These are phyloP conservation scores for Drosophila lacertosa DNA, from an alignment of 1,140 invertebrate species.

Conservation along the genomic window DNA sequence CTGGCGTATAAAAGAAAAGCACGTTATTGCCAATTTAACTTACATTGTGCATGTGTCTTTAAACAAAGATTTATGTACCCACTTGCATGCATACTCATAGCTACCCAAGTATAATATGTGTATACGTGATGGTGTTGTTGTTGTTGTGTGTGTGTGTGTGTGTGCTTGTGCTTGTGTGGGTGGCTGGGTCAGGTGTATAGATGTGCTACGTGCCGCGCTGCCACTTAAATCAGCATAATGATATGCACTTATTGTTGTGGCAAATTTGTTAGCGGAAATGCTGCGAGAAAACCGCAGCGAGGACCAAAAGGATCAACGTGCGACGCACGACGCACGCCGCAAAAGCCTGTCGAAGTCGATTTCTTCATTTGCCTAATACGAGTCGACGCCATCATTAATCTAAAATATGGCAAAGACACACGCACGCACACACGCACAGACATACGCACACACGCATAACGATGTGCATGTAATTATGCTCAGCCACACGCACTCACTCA, in stretches of 20 bases:
- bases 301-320: slow-evolving; percentile 1
- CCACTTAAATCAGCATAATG: slow-evolving; percentile 81
- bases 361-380: slow-evolving; percentile 81
- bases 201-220: slow-evolving; percentile 45
- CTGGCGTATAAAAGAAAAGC: slow-evolving; percentile 76
- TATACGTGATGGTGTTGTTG: not conserved
- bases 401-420: slow-evolving; percentile 75
- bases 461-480: slow-evolving; percentile 77
- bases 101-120: slow-evolving; percentile 14
- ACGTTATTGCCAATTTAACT: slow-evolving; percentile 81
- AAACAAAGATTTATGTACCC: slow-evolving; percentile 82
- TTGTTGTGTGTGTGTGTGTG: slow-evolving; percentile 20
- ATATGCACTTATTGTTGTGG: slow-evolving; percentile 81
- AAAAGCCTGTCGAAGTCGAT: slow-evolving; percentile 69
- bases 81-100: slow-evolving; percentile 70
- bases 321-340: slow-evolving; percentile 5
- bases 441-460: slow-evolving; percentile 15
- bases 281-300: slow-evolving; percentile 73
- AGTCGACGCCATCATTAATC: slow-evolving; percentile 79
- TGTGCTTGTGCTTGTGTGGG: slow-evolving; percentile 17
- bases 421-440: slow-evolving; percentile 48
- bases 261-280: slow-evolving; percentile 78
- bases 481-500: slow-evolving; percentile 40
- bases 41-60: slow-evolving; percentile 81
- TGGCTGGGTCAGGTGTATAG: slow-evolving; percentile 67